Evolutionary conservation across 2,113 vertebrate genomes (phyloP).

Genomic region (Diglossa brunneiventris): DNA sequence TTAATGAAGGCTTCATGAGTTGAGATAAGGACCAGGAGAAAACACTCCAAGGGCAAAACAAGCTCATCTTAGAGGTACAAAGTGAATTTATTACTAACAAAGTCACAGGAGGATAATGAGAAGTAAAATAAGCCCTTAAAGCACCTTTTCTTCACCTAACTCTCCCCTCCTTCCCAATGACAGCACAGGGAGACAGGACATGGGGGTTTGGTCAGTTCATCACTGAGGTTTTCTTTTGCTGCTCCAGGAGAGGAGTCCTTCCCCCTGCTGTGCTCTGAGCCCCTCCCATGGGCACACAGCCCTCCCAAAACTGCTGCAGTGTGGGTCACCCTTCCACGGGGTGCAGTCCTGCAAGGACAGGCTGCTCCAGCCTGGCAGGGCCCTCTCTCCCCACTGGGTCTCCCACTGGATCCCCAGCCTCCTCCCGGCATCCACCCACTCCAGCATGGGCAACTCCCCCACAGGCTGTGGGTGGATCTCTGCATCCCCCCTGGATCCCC

Average conservation of each 20-base stretch:
- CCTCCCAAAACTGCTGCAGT: not conserved
- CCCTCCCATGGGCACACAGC: not conserved
- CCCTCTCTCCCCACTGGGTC: not conserved
- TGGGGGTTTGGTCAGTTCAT: not conserved
- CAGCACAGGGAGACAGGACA: not conserved
- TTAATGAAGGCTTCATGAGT: not conserved
- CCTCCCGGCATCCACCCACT: not conserved
- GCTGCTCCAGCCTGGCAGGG: not conserved
- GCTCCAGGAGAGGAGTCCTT: not conserved
- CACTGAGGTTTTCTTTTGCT: not conserved
- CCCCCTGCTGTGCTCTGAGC: not conserved
- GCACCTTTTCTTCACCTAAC: not conserved
- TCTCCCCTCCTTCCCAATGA: fast-evolving
- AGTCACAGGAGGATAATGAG: not conserved
- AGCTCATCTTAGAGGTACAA: not conserved
- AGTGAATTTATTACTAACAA: not conserved
- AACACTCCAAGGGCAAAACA: not conserved
- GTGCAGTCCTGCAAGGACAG: not conserved
- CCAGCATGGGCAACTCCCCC: too few species aligned
- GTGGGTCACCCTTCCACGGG: not conserved
- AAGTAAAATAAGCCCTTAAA: not conserved
- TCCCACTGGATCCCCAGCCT: not conserved
- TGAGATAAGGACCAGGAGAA: too few species aligned
- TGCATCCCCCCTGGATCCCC: not conserved
- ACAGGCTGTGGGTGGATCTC: not conserved